Percentiles rank a stretch among this genome's conserved stretches.
Evolutionary conservation across 1,140 invertebrate species (phyloP).

Genomic region (Oscheius sp.): DNA sequence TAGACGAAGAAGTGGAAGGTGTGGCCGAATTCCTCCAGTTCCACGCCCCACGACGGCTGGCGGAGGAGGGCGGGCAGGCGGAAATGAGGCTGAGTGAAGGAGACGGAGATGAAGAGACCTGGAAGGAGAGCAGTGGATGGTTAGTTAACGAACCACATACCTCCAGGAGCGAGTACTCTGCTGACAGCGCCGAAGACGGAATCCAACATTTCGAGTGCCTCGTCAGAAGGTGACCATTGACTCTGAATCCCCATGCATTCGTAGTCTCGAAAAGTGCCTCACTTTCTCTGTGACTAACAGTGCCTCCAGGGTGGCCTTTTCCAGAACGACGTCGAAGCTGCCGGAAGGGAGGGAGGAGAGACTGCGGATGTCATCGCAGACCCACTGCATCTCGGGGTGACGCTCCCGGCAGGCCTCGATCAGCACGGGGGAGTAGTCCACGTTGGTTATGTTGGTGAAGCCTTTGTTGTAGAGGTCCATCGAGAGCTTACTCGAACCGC

Average conservation of each 20-base stretch:
- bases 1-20: constrained; percentile 66
- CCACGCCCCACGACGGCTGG: constrained; percentile 60
- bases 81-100: constrained; percentile 67
- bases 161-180: constrained; percentile 57
- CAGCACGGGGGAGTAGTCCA: constrained; percentile 64
- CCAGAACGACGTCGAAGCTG: constrained; percentile 65
- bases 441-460: constrained; percentile 63
- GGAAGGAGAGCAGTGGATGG: not conserved
- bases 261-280: not conserved
- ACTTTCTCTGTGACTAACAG: constrained; percentile 64
- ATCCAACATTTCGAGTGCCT: constrained; percentile 57
- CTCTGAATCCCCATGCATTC: constrained; percentile 47
- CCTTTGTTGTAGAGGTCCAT: constrained; percentile 64
- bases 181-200: constrained; percentile 59
- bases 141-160: not conserved
- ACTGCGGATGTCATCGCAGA: constrained; percentile 45
- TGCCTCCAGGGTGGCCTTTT: constrained; percentile 67
- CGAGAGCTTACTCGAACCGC: constrained; percentile 65
- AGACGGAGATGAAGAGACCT: constrained; percentile 66
- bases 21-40: constrained; percentile 61
- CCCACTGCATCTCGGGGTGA: constrained; percentile 45
- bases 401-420: constrained; percentile 62
- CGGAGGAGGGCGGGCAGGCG: constrained; percentile 58
- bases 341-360: constrained; percentile 18
- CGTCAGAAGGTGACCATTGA: constrained; percentile 63